Percentiles rank a stretch among this genome's conserved stretches.
Evolutionary conservation across 2,113 vertebrate genomes (phyloP).

Genomic region (Oncorhynchus nerka): DNA sequence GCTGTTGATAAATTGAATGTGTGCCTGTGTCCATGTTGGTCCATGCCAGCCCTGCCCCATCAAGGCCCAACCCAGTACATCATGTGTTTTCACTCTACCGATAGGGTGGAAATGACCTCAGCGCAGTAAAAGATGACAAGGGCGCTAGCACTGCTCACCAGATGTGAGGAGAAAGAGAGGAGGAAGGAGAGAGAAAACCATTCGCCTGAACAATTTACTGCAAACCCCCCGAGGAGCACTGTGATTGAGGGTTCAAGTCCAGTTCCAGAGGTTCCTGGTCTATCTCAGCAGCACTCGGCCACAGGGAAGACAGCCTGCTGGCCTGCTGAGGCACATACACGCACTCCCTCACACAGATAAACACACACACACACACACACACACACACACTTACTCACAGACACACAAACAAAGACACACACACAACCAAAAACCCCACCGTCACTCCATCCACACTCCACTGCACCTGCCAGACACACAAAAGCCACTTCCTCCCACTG

Average conservation of each 20-base stretch:
- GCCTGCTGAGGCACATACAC: conserved; percentile 5
- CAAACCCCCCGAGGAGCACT: conserved; percentile 69
- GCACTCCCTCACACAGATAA: conserved; percentile 7
- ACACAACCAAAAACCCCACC: conserved; percentile 39
- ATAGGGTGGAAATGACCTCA: conserved; percentile 80
- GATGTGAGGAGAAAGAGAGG: conserved; percentile 65
- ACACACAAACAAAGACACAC: conserved; percentile 12
- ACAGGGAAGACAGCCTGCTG: conserved; percentile 30
- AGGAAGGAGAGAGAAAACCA: conserved; percentile 54
- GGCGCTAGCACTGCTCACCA: conserved; percentile 75
- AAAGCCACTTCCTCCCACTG: conserved; percentile 74
- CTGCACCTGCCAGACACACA: conserved; percentile 74
- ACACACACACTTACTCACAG: background rate
- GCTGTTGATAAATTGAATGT: conserved; percentile 37
- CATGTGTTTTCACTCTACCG: conserved; percentile 77
- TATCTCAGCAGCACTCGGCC: conserved; percentile 61
- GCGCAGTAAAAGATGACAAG: conserved; percentile 77
- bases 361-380: conserved; percentile 1
- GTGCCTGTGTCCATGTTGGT: conserved; percentile 60
- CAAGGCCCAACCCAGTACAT: conserved; percentile 67
- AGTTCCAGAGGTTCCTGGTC: conserved; percentile 71
- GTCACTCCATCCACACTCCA: conserved; percentile 55
- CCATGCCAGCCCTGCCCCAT: conserved; percentile 71
- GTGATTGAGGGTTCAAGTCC: conserved; percentile 73
- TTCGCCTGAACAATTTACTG: conserved; percentile 75